Evolutionary conservation across 2,797 vertebrate species (phyloP).

Genomic region (Pantherophis vulpinus): DNA sequence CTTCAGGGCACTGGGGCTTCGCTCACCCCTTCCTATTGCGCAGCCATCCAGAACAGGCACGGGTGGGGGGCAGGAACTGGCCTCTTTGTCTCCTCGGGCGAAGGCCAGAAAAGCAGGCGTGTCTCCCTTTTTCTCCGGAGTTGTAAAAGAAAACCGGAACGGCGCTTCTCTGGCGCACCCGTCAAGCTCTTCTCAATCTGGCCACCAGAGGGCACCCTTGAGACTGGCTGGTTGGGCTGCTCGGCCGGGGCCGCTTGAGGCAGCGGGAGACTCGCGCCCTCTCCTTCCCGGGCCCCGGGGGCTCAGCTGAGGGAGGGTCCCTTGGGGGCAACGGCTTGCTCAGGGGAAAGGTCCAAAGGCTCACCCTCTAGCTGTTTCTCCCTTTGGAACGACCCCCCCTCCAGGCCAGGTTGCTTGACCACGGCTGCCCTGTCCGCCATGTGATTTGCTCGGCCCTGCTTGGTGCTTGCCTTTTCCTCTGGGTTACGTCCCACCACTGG

Average conservation of each 20-base stretch:
- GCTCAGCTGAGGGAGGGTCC: not conserved
- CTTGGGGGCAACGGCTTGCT: not conserved
- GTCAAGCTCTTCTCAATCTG: not conserved
- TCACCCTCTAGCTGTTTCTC: not conserved
- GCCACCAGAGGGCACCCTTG: not conserved
- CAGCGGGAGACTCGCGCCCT: not conserved
- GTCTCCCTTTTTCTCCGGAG: not conserved
- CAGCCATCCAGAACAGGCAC: not conserved
- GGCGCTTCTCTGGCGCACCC: fast-evolving
- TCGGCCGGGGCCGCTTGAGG: not conserved
- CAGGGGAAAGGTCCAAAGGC: not conserved
- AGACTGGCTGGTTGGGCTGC: not conserved
- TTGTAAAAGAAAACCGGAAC: not conserved
- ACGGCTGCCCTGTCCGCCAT: not conserved
- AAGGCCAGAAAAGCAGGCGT: not conserved
- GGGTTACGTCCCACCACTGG: not conserved
- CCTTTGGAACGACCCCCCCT: not conserved
- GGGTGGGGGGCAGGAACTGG: not conserved
- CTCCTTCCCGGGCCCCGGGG: fast-evolving
- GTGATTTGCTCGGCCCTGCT: not conserved
- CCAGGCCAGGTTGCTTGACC: not conserved
- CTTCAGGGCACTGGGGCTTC: not conserved
- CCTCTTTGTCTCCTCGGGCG: not conserved
- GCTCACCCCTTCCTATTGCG: not conserved
- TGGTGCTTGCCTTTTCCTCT: not conserved